Evolutionary conservation across 2,888 invertebrate species (phyloP).

Genomic region (Pristionchus exspectatus): DNA sequence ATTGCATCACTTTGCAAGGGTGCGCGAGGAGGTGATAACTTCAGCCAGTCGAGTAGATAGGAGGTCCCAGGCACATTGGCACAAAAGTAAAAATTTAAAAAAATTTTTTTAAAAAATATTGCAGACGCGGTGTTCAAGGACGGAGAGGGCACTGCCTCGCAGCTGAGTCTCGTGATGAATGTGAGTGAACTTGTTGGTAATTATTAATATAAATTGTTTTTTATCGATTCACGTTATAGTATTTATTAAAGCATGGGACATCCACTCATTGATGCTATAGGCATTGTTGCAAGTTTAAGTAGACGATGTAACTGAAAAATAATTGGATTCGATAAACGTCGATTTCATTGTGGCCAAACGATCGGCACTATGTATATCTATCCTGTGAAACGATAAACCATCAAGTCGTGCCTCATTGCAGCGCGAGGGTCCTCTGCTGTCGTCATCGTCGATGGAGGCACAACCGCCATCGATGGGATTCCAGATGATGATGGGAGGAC

Average conservation of each 20-base stretch:
- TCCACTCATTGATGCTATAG: too few relatives aligned
- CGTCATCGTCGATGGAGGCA: neutral
- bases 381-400: too few relatives aligned
- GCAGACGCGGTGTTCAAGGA: constrained; percentile 37
- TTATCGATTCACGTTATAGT: too few relatives aligned
- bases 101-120: neutral
- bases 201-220: too few relatives aligned
- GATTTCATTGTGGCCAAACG: too few relatives aligned
- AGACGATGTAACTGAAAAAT: too few relatives aligned
- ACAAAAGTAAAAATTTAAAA: neutral
- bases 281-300: too few relatives aligned
- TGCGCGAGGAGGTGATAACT: neutral
- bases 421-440: neutral
- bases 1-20: neutral
- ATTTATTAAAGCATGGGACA: too few relatives aligned
- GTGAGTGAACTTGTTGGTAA: too few relatives aligned
- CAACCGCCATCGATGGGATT: neutral
- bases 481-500: neutral
- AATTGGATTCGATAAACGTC: too few relatives aligned
- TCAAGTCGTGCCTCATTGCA: neutral
- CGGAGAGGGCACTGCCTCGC: neutral
- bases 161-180: neutral
- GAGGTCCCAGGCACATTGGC: neutral
- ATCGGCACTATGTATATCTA: too few relatives aligned
- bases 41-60: neutral